Evolutionary conservation across 2,888 invertebrate species (phyloP), one percentile per base, ranked within the genome.

Genomic region (Callinectes sapidus): DNA sequence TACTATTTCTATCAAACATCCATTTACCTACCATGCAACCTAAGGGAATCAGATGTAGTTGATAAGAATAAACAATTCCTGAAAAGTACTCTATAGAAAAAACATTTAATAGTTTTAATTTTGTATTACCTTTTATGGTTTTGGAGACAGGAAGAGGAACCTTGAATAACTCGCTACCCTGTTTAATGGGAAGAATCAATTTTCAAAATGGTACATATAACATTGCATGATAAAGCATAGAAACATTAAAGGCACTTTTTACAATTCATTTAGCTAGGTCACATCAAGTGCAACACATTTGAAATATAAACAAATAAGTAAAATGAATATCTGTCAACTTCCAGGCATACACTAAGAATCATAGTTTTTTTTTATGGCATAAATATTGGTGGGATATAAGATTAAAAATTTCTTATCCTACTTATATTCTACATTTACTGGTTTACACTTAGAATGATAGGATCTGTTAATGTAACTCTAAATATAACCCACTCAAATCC

Each of bases 141-240:
- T 92, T 93, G 42, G 93, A 32, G 18, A 93, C 92, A 18, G 92
- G 92, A 81, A 89, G 89, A 35, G 93, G 93, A 55, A 81, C 81
- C 86, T 92, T 92, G 66, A 92, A 92, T 66, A 61, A 61, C 16
- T 48, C 86, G 23, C 32, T 28, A 14, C 90, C 91, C 92, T 92
- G 92, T 61, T 32, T 42, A 42, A 55, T 18, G 61, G 85, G 71
- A 92, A 48, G 89, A 61, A 8, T 28, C 10, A 87, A 32, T 48
- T 23, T 6, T 48, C 61, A 55, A 61, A 55, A 55, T 6, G 0
- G 3, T 71, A 18, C n/a, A 18, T 10, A 39, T 18, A 39, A n/a
- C 42, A 61, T 18, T 16, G 23, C 39, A 23, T 18, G 23, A 16
- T 1, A 42, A 39, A 5, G n/a, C 39, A 81, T 32, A 2, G 2